Percentiles rank a stretch among this genome's conserved stretches.
These are phyloP conservation scores for Holothuria glaberrima DNA, from an alignment of 35 echinoderm and acorn worm genomes.

Conservation along the genomic window DNA sequence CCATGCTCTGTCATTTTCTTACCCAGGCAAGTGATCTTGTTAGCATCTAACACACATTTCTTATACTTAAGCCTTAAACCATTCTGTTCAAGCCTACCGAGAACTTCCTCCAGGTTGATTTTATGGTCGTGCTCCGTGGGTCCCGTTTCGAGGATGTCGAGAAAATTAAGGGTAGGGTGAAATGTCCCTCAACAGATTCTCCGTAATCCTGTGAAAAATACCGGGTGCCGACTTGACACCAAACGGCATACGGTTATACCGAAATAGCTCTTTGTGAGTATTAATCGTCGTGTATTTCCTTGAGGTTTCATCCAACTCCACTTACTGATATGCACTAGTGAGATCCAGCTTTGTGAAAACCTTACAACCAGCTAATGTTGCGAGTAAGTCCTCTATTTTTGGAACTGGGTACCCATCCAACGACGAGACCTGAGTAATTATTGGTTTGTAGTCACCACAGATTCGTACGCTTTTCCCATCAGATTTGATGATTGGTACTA, in stretches of 20 bases:
- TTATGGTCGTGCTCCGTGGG: conserved; percentile 26
- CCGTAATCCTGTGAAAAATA: conserved; percentile 54
- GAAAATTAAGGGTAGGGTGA: background rate
- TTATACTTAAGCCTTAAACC: conserved; percentile 29
- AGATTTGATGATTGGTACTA: conserved; percentile 53
- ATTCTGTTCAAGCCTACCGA: conserved; percentile 13
- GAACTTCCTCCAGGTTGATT: conserved; percentile 39
- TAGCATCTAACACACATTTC: conserved; percentile 47
- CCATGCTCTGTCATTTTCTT: conserved; percentile 31
- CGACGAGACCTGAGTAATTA: background rate
- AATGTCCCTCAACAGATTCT: conserved; percentile 30
- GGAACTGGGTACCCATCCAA: conserved; percentile 49
- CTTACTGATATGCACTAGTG: conserved; percentile 39
- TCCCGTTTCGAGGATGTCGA: conserved; percentile 54
- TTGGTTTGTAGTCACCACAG: conserved; percentile 62
- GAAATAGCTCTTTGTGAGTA: conserved; percentile 33
- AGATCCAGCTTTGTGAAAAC: conserved; percentile 58
- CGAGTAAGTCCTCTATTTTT: conserved; percentile 13
- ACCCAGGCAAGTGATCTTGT: conserved; percentile 9
- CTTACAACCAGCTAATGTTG: conserved; percentile 17
- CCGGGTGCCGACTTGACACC: conserved; percentile 32
- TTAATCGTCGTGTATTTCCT: background rate
- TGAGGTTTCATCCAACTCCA: conserved; percentile 42
- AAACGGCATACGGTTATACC: conserved; percentile 46
- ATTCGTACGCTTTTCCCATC: conserved; percentile 43